Evolutionary conservation across 2,113 vertebrate species (phyloP).

Genomic region (Saguinus imperator): DNA sequence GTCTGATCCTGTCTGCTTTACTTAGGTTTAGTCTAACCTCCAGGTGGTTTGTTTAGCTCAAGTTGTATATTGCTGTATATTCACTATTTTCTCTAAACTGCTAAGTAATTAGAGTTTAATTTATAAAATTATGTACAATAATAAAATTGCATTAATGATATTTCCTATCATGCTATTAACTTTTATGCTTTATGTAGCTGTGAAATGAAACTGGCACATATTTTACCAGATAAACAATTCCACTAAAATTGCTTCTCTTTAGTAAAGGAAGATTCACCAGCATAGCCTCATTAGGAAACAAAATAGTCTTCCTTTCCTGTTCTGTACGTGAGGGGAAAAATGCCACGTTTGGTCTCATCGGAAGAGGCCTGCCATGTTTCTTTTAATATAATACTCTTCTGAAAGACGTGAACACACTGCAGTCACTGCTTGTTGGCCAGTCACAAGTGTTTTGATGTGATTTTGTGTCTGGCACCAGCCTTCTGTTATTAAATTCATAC

Average conservation of each 20-base stretch:
- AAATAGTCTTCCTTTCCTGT: conserved; percentile 11
- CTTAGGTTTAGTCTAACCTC: neutral
- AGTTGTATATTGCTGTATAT: conserved; percentile 23
- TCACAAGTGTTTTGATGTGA: conserved; percentile 29
- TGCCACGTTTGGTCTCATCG: conserved; percentile 33
- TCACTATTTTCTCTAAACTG: conserved; percentile 60
- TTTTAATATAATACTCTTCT: conserved; percentile 34
- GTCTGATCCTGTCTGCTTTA: neutral
- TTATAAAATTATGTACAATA: conserved; percentile 69
- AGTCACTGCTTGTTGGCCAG: neutral
- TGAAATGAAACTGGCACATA: conserved; percentile 1
- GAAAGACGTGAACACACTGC: neutral
- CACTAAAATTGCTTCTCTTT: conserved; percentile 50
- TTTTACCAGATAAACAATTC: neutral
- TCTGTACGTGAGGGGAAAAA: conserved; percentile 13
- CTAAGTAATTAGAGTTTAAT: conserved; percentile 71
- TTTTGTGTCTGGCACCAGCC: conserved; percentile 5
- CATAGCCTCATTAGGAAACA: conserved; percentile 48
- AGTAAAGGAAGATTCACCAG: conserved; percentile 39
- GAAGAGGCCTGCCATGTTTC: neutral
- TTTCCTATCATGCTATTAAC: conserved; percentile 63
- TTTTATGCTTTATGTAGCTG: conserved; percentile 62
- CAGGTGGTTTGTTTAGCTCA: conserved; percentile 16
- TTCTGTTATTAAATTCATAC: conserved; percentile 68
- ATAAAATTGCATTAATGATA: conserved; percentile 71